A percentile compares a stretch with the other conserved stretches of the same genome.
phyloP scores from a whole-genome alignment of 2,113 vertebrate genomes.

The Phainopepla nitens region DNA sequence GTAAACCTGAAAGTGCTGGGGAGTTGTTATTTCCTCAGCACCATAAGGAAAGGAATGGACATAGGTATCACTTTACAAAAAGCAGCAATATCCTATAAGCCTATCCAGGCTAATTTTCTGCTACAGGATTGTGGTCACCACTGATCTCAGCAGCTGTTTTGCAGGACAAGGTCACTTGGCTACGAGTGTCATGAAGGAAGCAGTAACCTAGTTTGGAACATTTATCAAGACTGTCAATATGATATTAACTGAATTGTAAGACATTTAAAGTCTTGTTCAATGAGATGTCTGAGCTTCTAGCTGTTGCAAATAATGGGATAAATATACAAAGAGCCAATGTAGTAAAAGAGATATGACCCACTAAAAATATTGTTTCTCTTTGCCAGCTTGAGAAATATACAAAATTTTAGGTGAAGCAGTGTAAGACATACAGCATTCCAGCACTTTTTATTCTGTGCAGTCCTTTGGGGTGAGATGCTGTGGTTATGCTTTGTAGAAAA shows the following conservation, averaged over 20 bases:
- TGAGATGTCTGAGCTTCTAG: neutral
- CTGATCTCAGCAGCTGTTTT: neutral
- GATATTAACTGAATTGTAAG: neutral
- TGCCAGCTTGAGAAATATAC: neutral
- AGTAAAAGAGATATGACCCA: neutral
- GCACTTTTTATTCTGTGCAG: neutral
- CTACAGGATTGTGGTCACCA: neutral
- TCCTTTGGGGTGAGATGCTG: neutral
- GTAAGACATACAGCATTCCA: neutral
- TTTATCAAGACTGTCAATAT: neutral
- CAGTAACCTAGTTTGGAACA: neutral
- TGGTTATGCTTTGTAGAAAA: neutral
- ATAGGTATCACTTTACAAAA: neutral
- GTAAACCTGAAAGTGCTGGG: neutral
- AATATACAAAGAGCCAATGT: neutral
- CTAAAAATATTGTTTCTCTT: neutral
- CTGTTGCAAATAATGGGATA: neutral
- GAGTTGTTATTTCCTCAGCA: neutral
- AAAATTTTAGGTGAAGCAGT: neutral
- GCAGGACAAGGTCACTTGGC: neutral
- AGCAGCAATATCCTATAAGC: neutral
- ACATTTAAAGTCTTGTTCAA: neutral
- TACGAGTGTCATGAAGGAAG: neutral
- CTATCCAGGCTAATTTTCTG: neutral
- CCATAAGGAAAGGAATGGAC: neutral